Conservation (phyloP, 2,888 invertebrate species). For the Halictus quadricinctus region DNA sequence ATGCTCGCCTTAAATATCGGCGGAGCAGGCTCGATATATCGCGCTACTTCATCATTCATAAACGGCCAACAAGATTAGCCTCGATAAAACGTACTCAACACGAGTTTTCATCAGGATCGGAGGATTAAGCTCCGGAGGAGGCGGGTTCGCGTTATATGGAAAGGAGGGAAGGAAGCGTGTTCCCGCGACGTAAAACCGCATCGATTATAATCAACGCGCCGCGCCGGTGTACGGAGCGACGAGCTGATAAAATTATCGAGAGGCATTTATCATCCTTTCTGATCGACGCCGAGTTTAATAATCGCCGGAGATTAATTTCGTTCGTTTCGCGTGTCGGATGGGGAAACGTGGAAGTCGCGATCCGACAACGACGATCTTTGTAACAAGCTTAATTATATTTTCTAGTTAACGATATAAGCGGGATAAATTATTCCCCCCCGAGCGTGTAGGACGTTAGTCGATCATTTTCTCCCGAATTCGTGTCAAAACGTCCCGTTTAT, state of each 20-base stretch:
- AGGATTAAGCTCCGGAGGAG: constrained; percentile 40
- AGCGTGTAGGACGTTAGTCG: background rate
- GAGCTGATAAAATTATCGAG: constrained; percentile 39
- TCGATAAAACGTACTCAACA: constrained; percentile 46
- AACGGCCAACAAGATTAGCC: constrained; percentile 57
- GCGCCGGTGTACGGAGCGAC: background rate
- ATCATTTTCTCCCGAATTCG: background rate
- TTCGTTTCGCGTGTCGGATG: background rate
- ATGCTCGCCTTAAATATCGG: constrained; percentile 47
- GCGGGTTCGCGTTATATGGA: constrained; percentile 7
- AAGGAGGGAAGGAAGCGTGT: constrained; percentile 35
- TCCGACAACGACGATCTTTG: background rate
- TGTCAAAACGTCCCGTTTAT: background rate
- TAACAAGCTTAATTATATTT: constrained; percentile 25
- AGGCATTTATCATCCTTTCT: constrained; percentile 26
- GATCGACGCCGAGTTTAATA: constrained; percentile 27
- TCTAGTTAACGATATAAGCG: constrained; percentile 7
- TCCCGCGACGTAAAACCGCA: constrained; percentile 35
- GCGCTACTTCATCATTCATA: constrained; percentile 54
- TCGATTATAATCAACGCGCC: constrained; percentile 38
- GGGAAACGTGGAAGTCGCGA: background rate
- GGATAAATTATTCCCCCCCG: constrained; percentile 19
- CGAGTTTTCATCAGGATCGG: constrained; percentile 46
- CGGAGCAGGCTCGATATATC: constrained; percentile 23
- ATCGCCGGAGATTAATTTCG: constrained; percentile 41